These are phyloP conservation scores for Pangasius larnaudii DNA, from an alignment of 2,797 vertebrate species.

Conservation along the genomic window DNA sequence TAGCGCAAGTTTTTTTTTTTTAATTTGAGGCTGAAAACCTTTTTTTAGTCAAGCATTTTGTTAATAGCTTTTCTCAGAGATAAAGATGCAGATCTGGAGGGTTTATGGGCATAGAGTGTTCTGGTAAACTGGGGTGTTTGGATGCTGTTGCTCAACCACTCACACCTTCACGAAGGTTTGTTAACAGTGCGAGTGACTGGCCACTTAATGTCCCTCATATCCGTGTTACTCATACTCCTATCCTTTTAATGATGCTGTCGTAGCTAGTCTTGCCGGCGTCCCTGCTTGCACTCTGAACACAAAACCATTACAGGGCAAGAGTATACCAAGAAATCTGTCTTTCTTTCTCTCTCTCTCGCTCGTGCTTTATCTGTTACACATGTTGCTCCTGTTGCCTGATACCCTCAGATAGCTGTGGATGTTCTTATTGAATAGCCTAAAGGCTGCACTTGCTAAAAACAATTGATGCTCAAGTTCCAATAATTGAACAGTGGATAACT, in stretches of 20 bases:
- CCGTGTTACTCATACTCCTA: neutral
- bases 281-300: too few relatives aligned
- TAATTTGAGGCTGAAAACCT: too few relatives aligned
- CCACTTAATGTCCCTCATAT: neutral
- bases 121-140: neutral
- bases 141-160: neutral
- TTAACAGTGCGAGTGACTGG: neutral
- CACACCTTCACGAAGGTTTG: neutral
- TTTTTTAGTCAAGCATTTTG: too few relatives aligned
- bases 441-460: too few relatives aligned
- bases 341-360: too few relatives aligned
- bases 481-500: neutral
- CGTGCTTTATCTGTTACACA: too few relatives aligned
- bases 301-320: too few relatives aligned
- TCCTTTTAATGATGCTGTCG: too few relatives aligned
- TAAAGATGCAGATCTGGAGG: neutral
- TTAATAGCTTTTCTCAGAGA: neutral
- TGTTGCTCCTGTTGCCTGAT: neutral
- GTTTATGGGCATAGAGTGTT: neutral
- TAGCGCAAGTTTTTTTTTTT: too few relatives aligned
- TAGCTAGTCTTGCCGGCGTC: too few relatives aligned
- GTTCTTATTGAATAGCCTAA: neutral
- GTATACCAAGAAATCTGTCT: too few relatives aligned
- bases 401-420: neutral
- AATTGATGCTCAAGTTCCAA: neutral